Conservation (phyloP, 2,888 invertebrate species). For the Capitulum mitella region DNA sequence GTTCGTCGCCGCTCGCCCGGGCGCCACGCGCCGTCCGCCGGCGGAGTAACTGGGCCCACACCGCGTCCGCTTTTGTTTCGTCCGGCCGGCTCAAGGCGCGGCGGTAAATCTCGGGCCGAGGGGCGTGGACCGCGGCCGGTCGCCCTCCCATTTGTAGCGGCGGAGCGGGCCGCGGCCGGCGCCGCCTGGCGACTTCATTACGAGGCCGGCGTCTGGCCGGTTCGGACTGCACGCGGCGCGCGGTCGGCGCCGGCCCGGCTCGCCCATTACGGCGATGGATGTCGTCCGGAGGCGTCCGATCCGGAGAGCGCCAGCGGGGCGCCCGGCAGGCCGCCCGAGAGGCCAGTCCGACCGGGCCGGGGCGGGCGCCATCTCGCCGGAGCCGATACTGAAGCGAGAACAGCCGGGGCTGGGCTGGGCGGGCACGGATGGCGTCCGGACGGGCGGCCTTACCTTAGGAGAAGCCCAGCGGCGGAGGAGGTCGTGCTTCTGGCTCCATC, state of each 20-base stretch:
- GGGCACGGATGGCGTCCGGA: no score
- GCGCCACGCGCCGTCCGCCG: neutral
- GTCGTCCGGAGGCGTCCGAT: no score
- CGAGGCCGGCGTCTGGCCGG: neutral
- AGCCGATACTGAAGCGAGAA: neutral
- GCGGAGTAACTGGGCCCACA: neutral
- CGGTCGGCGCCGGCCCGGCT: no score
- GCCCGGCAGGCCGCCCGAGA: neutral
- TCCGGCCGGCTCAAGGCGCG: neutral
- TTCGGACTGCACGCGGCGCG: neutral
- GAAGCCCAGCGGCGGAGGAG: conserved; percentile 89
- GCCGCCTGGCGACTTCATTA: conserved; percentile 1
- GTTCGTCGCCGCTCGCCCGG: neutral
- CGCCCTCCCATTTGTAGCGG: neutral
- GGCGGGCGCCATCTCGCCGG: neutral
- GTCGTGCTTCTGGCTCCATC: conserved; percentile 70
- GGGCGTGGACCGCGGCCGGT: neutral
- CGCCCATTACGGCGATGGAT: no score
- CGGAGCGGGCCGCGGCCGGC: neutral
- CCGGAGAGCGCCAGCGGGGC: no score
- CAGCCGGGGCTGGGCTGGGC: no score
- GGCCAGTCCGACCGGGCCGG: neutral
- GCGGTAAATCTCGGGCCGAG: neutral
- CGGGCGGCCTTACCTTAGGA: conserved; percentile 69
- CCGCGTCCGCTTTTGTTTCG: neutral